Percentiles rank a stretch among this genome's conserved stretches.
Conservation (phyloP, 2,113 vertebrate species). For the Bos indicus region DNA sequence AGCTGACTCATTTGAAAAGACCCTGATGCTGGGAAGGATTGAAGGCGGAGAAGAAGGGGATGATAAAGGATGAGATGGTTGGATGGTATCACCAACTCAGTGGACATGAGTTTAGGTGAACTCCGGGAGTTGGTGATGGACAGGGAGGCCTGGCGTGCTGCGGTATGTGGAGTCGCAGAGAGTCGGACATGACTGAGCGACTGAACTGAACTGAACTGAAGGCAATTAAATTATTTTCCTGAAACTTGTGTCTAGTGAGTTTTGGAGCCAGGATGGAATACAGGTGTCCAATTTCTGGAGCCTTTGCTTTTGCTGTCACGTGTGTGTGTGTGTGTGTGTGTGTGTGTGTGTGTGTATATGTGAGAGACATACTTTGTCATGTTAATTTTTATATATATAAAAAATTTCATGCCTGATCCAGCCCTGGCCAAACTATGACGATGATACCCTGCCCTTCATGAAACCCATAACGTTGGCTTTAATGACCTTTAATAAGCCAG, state of each 20-base stretch:
- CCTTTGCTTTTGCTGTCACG: neutral
- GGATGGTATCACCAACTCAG: neutral
- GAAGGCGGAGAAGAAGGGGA: neutral
- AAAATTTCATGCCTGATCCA: neutral
- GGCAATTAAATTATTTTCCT: neutral
- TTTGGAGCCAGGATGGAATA: neutral
- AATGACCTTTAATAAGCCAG: neutral
- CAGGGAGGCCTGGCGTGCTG: neutral
- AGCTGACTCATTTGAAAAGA: neutral
- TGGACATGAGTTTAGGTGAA: neutral
- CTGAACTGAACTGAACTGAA: neutral
- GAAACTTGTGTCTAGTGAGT: neutral
- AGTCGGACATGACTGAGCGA: accelerated
- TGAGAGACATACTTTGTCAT: too few species aligned
- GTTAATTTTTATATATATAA: too few species aligned
- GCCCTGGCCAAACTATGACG: neutral
- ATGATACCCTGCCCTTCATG: neutral
- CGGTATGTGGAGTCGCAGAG: accelerated
- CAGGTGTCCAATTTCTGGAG: neutral
- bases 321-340: neutral
- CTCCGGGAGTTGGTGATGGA: neutral
- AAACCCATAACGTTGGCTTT: neutral
- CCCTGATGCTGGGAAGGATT: neutral
- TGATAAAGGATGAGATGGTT: neutral
- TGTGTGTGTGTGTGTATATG: neutral